phyloP scores from a whole-genome alignment of 2,888 invertebrate species.

The Lithophane socia region DNA sequence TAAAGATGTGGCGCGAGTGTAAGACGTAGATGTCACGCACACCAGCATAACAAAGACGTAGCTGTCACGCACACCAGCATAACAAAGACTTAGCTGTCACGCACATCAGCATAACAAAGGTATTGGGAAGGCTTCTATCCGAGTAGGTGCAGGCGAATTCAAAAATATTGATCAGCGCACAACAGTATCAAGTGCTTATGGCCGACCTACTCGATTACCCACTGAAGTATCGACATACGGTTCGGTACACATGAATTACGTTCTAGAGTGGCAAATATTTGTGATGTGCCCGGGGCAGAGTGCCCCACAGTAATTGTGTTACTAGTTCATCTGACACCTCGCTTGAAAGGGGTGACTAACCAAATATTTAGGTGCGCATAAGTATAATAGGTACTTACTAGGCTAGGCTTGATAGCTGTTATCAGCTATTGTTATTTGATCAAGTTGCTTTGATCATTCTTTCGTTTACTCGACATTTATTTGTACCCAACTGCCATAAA shows the following conservation, averaged over 20 bases:
- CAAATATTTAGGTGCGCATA: background rate
- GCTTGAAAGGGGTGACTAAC: background rate
- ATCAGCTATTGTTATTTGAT: background rate
- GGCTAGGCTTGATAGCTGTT: background rate
- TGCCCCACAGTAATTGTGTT: slow-evolving; percentile 24
- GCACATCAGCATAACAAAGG: too few species aligned
- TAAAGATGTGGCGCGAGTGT: too few species aligned
- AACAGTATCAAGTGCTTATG: slow-evolving; percentile 14
- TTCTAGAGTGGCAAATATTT: slow-evolving; percentile 42
- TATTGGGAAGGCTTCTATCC: too few species aligned
- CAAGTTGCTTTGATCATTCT: background rate
- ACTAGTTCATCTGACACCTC: slow-evolving; percentile 18
- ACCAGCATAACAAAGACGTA: too few species aligned
- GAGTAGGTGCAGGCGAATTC: too few species aligned
- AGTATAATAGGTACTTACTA: background rate
- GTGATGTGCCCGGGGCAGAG: slow-evolving; percentile 15
- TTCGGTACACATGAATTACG: slow-evolving; percentile 2
- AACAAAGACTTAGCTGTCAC: too few species aligned
- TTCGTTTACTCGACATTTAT: background rate
- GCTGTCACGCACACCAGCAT: too few species aligned
- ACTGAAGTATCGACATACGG: slow-evolving; percentile 2
- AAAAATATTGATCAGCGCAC: background rate
- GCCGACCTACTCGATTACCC: background rate
- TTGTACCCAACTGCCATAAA: background rate
- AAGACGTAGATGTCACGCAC: too few species aligned